phyloP scores from a whole-genome alignment of 2,113 vertebrate genomes.

The Syngnathus floridae region DNA sequence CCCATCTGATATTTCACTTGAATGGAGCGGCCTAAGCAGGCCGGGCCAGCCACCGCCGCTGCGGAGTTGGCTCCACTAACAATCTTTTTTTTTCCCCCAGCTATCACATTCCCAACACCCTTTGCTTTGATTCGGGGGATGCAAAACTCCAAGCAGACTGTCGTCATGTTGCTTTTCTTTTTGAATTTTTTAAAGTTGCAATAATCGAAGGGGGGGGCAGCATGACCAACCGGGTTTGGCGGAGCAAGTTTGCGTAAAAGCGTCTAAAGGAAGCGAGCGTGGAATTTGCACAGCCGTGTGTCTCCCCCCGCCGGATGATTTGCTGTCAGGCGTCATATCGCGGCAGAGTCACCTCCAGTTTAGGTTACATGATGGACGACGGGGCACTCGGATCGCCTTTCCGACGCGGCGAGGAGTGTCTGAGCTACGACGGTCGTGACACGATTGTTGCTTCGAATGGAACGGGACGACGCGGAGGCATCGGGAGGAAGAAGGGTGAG shows the following conservation, averaged over 20 bases:
- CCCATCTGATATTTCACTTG: conserved; percentile 59
- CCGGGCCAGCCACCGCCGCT: not conserved
- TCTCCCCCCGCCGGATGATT: conserved; percentile 1
- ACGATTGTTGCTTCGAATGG: not conserved
- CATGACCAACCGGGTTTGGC: too few species aligned
- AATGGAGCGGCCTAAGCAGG: conserved; percentile 35
- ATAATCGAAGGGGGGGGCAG: too few species aligned
- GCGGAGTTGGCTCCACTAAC: not conserved
- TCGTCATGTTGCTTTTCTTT: not conserved
- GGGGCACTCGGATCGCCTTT: conserved; percentile 1
- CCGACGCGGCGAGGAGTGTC: not conserved
- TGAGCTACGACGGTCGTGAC: not conserved
- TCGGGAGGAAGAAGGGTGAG: not conserved
- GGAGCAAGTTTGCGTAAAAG: too few species aligned
- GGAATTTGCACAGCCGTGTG: conserved; percentile 3
- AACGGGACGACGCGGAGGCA: not conserved
- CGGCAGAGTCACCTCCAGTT: conserved; percentile 9
- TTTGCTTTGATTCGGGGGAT: not conserved
- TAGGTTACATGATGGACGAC: conserved; percentile 11
- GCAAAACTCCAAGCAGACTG: too few species aligned
- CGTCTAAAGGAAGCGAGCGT: not conserved
- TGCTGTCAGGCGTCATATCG: not conserved
- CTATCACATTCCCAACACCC: not conserved
- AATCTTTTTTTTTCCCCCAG: not conserved
- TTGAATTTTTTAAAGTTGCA: too few species aligned